Percentiles rank a stretch among this genome's conserved stretches.
These are phyloP conservation scores for Neodon shergylaensis DNA, from an alignment of 2,113 vertebrate genomes.

Conservation along the genomic window DNA sequence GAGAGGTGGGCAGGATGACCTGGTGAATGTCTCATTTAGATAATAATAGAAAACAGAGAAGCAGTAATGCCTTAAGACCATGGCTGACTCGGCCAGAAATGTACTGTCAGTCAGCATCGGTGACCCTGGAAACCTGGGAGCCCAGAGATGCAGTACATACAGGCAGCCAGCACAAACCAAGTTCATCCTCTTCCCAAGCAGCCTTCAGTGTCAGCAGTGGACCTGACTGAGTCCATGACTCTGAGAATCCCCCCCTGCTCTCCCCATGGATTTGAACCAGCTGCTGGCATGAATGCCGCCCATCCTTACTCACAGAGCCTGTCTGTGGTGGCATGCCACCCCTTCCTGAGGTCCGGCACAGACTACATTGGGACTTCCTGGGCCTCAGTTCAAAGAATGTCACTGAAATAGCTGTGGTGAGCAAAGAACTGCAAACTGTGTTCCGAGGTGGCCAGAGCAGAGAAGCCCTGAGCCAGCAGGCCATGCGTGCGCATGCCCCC, in stretches of 20 bases:
- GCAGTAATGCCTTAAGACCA: conserved; percentile 52
- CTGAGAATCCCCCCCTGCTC: conserved; percentile 47
- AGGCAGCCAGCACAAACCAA: background rate
- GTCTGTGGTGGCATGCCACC: conserved; percentile 13
- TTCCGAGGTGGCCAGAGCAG: conserved; percentile 60
- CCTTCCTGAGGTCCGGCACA: conserved; percentile 57
- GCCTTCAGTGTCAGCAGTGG: background rate
- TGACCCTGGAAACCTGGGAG: background rate
- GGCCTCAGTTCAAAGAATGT: conserved; percentile 56
- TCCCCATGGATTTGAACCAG: background rate
- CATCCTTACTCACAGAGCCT: conserved; percentile 31
- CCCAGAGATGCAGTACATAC: background rate
- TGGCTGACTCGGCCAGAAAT: conserved; percentile 37
- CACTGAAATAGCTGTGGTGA: conserved; percentile 60
- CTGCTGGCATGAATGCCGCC: background rate
- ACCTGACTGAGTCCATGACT: background rate
- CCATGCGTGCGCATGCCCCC: background rate
- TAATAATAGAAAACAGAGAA: conserved; percentile 70
- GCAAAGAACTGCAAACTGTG: conserved; percentile 62
- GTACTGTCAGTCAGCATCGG: conserved; percentile 5
- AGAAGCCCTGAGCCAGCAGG: conserved; percentile 37
- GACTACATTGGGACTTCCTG: conserved; percentile 63
- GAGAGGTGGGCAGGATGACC: conserved; percentile 65
- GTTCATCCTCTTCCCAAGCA: background rate
- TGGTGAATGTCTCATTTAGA: conserved; percentile 68